Evolutionary conservation across 2,113 vertebrate genomes (phyloP), one percentile per base, ranked within the genome.

Genomic region (Nothobranchius furzeri): DNA sequence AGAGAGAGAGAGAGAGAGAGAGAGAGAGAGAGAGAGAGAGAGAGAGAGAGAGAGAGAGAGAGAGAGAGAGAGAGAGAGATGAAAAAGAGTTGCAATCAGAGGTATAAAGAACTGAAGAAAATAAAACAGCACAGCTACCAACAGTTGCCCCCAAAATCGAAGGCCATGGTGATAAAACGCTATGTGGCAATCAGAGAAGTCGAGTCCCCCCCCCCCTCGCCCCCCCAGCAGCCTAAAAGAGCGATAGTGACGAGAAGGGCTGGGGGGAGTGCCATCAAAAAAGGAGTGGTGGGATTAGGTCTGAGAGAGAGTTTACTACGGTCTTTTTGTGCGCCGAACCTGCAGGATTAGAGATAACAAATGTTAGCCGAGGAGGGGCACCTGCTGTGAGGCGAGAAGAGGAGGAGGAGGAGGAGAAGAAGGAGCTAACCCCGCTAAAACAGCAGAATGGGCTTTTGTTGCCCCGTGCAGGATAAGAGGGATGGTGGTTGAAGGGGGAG

Each of bases 281-380:
- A 90, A 86, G 85, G 78, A 88, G 86, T 78, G 83, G 83, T 73
- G 68, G 88, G 91, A 92, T 93, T 92, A 92, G 88, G 88, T 85
- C 81, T 87, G 85, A 81, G 90, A 87, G 85, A 89, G 87, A 91
- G 87, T 92, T 92, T 90, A 92, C 90, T 89, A 88, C 75, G 87
- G 84, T 91, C 78, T 85, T 90, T 92, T 92, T 90, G 90, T 89
- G 75, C 65, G 78, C 74, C 85, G 74, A 91, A 91, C 90, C 91
- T 92, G 91, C 89, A 91, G 92, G 88, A 92, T 93, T 92, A 90
- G 83, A 92, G 91, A 93, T 93, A 92, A 92, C 90, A 89, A 89
- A 90, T 89, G 91, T 90, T 90, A 87, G 89, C 73, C 24, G 75
- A 82, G 82, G 82, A 86, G 83, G 80, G 79, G 87, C 91, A 91